Evolutionary conservation across 2,113 vertebrate genomes (phyloP).

Genomic region (Megaceryle torquata): DNA sequence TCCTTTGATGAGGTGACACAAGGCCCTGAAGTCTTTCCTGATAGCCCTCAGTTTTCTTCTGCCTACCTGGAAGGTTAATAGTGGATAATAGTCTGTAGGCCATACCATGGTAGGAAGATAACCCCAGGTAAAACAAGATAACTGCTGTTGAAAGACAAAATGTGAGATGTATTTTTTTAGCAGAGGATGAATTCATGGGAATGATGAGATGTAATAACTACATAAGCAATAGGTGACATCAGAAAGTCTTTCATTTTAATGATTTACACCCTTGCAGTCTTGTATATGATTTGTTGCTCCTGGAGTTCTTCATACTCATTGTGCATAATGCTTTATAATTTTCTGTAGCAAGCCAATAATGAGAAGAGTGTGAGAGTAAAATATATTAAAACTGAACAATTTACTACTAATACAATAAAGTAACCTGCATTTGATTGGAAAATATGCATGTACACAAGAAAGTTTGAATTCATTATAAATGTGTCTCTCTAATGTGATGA

Average conservation of each 20-base stretch:
- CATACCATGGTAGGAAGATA: not conserved
- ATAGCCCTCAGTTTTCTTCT: no score
- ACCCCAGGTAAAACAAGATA: not conserved
- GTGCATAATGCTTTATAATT: not conserved
- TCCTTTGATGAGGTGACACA: no score
- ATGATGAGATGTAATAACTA: not conserved
- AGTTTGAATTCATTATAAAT: not conserved
- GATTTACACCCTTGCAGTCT: not conserved
- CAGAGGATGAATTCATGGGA: not conserved
- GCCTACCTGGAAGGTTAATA: no score
- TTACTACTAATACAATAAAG: not conserved
- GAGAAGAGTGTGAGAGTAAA: not conserved
- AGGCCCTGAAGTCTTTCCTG: no score
- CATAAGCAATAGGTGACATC: not conserved
- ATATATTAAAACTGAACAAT: not conserved
- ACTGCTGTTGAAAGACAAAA: not conserved
- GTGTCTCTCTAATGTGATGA: not conserved
- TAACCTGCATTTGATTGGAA: slow-evolving; percentile 6
- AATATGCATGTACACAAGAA: not conserved
- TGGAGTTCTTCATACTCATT: not conserved
- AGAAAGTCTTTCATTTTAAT: not conserved
- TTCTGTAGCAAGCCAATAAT: not conserved
- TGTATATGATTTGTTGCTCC: not conserved
- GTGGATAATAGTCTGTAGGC: no score
- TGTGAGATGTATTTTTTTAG: not conserved